These are phyloP conservation scores for Dallia pectoralis DNA, from an alignment of 2,797 vertebrate genomes.

Conservation along the genomic window DNA sequence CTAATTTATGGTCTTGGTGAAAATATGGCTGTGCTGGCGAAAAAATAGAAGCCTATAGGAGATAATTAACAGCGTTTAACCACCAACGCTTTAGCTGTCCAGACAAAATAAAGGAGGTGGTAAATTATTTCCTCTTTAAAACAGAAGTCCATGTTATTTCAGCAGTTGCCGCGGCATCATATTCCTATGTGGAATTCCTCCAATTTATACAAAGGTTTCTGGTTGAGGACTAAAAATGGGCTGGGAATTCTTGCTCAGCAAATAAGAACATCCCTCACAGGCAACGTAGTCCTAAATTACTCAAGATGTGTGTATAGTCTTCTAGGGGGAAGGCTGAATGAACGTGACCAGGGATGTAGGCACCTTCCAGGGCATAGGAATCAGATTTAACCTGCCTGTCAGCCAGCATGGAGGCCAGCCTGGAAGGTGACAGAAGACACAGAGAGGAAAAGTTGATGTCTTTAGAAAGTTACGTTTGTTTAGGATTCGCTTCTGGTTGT, in stretches of 20 bases:
- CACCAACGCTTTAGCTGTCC: conserved; percentile 19
- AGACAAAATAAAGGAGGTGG: not conserved
- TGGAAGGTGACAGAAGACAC: not conserved
- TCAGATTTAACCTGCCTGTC: not conserved
- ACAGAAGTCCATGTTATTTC: conserved; percentile 50
- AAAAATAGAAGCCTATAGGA: conserved; percentile 42
- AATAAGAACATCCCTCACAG: conserved; percentile 20
- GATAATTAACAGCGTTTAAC: conserved; percentile 50
- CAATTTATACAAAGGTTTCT: conserved; percentile 47
- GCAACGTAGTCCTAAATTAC: not conserved
- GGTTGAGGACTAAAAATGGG: conserved; percentile 16
- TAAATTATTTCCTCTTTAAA: conserved; percentile 34
- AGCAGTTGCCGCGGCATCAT: conserved; percentile 41
- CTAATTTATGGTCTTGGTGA: conserved; percentile 6
- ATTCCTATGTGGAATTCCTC: conserved; percentile 55
- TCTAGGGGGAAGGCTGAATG: not conserved
- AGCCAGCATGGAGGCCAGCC: not conserved
- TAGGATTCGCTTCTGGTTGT: not conserved
- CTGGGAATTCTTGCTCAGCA: conserved; percentile 19
- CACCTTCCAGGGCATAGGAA: not conserved
- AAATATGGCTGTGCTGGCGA: conserved; percentile 42
- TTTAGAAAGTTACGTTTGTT: too few species aligned
- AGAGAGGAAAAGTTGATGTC: not conserved
- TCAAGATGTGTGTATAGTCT: not conserved
- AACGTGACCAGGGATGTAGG: not conserved